These are phyloP conservation scores for Pseudomyrmex flavicornis DNA, from an alignment of 1,140 invertebrate species.

Conservation along the genomic window DNA sequence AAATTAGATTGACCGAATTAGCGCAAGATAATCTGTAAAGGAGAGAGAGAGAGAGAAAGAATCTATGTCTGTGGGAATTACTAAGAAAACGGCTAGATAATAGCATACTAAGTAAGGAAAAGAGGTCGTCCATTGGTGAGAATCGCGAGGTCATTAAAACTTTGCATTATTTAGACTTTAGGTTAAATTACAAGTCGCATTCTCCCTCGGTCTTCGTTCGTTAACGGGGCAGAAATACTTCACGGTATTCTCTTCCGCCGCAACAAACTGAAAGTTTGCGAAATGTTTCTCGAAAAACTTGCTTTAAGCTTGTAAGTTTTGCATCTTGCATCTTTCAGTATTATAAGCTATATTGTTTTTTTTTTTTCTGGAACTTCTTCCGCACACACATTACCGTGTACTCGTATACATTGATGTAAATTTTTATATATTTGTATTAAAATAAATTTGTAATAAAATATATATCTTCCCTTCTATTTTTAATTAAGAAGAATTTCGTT, in stretches of 20 bases:
- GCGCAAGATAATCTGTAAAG: not conserved
- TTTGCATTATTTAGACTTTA: slow-evolving; percentile 72
- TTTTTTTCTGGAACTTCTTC: not conserved
- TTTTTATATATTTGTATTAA: not conserved
- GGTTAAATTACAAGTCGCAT: slow-evolving; percentile 66
- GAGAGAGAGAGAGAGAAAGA: not conserved
- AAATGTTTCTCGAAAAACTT: slow-evolving; percentile 44
- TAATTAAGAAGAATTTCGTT: slow-evolving; percentile 22
- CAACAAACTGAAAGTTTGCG: slow-evolving; percentile 25
- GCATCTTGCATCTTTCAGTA: not conserved
- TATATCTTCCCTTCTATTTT: not conserved
- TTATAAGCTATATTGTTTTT: not conserved
- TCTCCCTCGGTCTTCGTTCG: slow-evolving; percentile 37
- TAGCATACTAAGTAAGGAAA: slow-evolving; percentile 16
- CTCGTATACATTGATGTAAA: not conserved
- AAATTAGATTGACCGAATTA: slow-evolving; percentile 49
- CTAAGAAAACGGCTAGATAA: slow-evolving; percentile 49
- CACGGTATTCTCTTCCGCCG: slow-evolving; percentile 52
- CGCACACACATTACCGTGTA: not conserved
- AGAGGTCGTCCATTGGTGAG: slow-evolving; percentile 34
- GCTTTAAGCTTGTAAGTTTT: slow-evolving; percentile 3
- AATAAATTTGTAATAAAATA: not conserved
- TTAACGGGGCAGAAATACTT: slow-evolving; percentile 38
- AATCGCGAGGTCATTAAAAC: slow-evolving; percentile 69
- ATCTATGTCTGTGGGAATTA: slow-evolving; percentile 45